Base-by-base conservation (phyloP, 2,888 invertebrate genomes). In the Sycophila texana region DNA sequence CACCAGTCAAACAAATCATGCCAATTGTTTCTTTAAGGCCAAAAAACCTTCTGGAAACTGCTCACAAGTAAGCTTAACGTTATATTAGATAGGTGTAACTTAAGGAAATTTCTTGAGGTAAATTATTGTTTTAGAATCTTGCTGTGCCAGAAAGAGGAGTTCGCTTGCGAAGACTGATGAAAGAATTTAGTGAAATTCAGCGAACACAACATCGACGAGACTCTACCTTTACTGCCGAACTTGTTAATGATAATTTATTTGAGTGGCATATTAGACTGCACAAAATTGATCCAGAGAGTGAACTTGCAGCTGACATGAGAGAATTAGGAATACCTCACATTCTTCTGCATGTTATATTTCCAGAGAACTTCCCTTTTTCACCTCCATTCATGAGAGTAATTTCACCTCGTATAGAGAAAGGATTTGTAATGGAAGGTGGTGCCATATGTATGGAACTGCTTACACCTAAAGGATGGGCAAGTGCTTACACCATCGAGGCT, bases 361-460 rank as follows among this genome's bases (percentile, higher is more conserved):
- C 97, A 18, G 96, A 97, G 87, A 96, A 96, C 89, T 97, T 97
- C 87, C 97, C 97, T 60, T 97, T 97, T 88, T 95, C 96, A 58
- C 97, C 97, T 72, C 97, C 97, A 60, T 97, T 97, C 90, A 93
- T 94, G 92, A 89, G 93, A 70, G 93, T 94, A 12, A 92, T 94
- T 61, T 92, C 93, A 18, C 95, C 95, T 12, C 92, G 94, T 89
- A 95, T 95, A 91, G 95, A 95, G 88, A 95, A 95, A 88, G 96
- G 96, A 57, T 97, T 96, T 88, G 96, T 97, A 30, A 96, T 97
- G 96, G 96, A 96, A 91, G 96, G 96, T 77, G 96, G 96, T 57
- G 96, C 96, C 63, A 97, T 97, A 87, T 96, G 96, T 88, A 96
- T 97, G 96, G 96, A 97, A 89, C 91, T 97, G 80, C 91, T 97